Evolutionary conservation across 2,113 vertebrate species (phyloP).

Genomic region (Phyllostomus discolor): DNA sequence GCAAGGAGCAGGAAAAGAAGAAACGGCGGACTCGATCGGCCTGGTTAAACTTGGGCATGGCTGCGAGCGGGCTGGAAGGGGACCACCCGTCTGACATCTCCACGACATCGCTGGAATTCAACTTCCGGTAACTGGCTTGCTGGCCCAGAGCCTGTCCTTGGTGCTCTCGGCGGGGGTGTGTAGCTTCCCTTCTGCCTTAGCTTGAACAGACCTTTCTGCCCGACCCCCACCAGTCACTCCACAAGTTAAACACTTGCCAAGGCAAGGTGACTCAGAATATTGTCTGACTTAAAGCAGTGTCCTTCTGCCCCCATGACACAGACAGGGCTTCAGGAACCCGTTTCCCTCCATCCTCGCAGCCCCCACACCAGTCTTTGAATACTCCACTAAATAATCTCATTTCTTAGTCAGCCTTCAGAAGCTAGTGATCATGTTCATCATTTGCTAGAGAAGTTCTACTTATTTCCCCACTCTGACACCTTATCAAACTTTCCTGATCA

Average conservation of each 20-base stretch:
- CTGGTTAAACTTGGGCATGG: conserved; percentile 50
- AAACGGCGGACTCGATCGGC: conserved; percentile 87
- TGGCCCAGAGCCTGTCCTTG: neutral
- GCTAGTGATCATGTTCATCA: neutral
- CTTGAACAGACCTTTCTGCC: neutral
- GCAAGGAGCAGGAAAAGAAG: conserved; percentile 94
- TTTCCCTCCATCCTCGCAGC: neutral
- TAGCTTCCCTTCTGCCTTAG: neutral
- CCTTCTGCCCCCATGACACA: no score
- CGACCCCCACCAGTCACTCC: neutral
- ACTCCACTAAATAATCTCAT: neutral
- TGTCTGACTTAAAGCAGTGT: neutral
- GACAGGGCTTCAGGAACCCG: neutral
- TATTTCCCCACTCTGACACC: neutral
- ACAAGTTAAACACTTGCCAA: neutral
- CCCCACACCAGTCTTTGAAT: neutral
- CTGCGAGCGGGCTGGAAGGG: conserved; percentile 74
- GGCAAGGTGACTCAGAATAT: neutral
- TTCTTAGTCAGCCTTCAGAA: neutral
- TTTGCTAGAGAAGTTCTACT: neutral
- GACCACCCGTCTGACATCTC: conserved; percentile 74
- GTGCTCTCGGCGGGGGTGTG: neutral
- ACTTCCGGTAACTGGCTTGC: conserved; percentile 73
- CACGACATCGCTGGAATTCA: conserved; percentile 61
- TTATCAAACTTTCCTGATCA: conserved; percentile 23